These are phyloP conservation scores for Anthopleura xanthogrammica DNA, from an alignment of 92 coral and sea anemone species.

Conservation along the genomic window DNA sequence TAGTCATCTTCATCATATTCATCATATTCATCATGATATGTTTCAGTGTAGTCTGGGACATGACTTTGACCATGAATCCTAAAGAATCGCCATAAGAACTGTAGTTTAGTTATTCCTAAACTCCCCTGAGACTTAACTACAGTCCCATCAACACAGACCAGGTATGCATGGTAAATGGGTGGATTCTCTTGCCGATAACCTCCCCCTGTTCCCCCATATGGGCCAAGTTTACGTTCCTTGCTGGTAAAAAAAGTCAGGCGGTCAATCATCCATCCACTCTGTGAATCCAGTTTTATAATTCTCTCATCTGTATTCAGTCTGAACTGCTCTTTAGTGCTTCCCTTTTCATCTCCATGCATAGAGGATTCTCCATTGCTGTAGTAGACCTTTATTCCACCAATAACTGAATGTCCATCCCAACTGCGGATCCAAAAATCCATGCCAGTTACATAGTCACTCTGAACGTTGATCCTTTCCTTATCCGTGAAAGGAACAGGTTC, in stretches of 20 bases:
- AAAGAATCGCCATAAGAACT: constrained; percentile 71
- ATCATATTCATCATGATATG: constrained; percentile 10
- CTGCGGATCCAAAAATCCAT: constrained; percentile 89
- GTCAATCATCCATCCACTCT: constrained; percentile 85
- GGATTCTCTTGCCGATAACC: constrained; percentile 40
- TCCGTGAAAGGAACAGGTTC: constrained; percentile 42
- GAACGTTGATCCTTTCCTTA: constrained; percentile 12
- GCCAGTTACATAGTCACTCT: constrained; percentile 54
- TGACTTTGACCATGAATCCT: constrained; percentile 39
- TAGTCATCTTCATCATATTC: constrained; percentile 21
- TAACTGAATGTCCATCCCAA: constrained; percentile 85
- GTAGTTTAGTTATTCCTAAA: constrained; percentile 72
- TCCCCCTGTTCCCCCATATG: constrained; percentile 84
- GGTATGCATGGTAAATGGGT: constrained; percentile 53
- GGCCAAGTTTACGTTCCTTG: constrained; percentile 57
- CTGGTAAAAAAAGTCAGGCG: constrained; percentile 64
- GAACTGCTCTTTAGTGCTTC: constrained; percentile 60
- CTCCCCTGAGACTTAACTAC: constrained; percentile 74
- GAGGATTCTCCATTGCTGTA: constrained; percentile 55
- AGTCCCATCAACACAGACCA: constrained; percentile 59
- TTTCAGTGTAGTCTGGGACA: constrained; percentile 6
- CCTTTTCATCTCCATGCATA: constrained; percentile 66
- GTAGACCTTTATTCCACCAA: constrained; percentile 74
- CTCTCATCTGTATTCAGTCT: constrained; percentile 67
- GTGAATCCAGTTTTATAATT: constrained; percentile 62